Conservation (phyloP, 2,113 vertebrate genomes). For the Monarcha castaneiventris region DNA sequence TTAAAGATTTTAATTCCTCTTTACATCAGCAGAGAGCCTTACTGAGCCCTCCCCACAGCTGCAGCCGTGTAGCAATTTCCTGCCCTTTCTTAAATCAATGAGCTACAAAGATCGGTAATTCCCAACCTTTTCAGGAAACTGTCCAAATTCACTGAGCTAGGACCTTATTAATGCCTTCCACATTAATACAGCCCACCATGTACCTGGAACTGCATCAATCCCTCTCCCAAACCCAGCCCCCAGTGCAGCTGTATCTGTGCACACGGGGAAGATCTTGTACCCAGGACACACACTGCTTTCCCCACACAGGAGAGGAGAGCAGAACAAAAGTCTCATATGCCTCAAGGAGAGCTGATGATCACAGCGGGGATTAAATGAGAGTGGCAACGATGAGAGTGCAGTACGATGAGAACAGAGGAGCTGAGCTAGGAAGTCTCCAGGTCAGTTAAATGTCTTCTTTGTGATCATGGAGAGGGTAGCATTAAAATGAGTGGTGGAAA, state of each 20-base stretch:
- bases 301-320: not conserved
- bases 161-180: constrained; percentile 49
- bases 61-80: constrained; percentile 56
- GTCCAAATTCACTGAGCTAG: constrained; percentile 41
- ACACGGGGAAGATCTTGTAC: not conserved
- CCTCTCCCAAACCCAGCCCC: not conserved
- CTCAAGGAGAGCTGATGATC: not conserved
- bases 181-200: constrained; percentile 22
- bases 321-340: not conserved
- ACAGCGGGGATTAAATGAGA: fast-evolving
- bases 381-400: no score
- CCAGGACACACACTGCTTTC: not conserved
- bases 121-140: constrained; percentile 50
- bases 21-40: constrained; percentile 56
- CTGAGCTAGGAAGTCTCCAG: not conserved
- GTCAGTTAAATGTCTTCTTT: not conserved
- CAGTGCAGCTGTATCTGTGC: not conserved
- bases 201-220: constrained; percentile 34
- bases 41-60: constrained; percentile 53
- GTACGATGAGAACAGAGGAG: not conserved
- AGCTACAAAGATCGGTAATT: constrained; percentile 61
- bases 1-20: constrained; percentile 68
- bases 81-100: constrained; percentile 60
- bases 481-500: not conserved
- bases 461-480: fast-evolving